These are phyloP conservation scores for Leptopilina drosophilae DNA, from an alignment of 2,888 invertebrate species.

Conservation along the genomic window DNA sequence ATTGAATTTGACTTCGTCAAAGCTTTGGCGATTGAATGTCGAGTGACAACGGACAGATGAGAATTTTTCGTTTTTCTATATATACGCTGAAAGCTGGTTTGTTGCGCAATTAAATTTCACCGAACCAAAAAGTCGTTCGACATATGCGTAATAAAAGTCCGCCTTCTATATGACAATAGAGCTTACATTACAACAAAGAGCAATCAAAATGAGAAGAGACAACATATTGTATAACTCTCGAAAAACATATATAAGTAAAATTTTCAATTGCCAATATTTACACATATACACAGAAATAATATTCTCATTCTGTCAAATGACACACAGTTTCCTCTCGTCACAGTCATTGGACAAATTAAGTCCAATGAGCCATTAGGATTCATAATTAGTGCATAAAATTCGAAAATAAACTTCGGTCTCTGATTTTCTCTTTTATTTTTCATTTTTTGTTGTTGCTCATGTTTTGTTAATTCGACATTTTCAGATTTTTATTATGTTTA, in stretches of 20 bases:
- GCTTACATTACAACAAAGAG: slow-evolving; percentile 12
- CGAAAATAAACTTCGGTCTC: too few species aligned
- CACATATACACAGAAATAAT: too few species aligned
- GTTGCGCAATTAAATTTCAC: slow-evolving; percentile 25
- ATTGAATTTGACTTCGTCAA: slow-evolving; percentile 39
- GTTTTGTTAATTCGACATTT: too few species aligned
- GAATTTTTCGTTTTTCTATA: slow-evolving; percentile 32
- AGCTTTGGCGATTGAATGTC: slow-evolving; percentile 39
- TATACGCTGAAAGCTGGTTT: slow-evolving; percentile 15
- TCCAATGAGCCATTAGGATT: too few species aligned
- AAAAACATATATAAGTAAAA: slow-evolving; percentile 14
- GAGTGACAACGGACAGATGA: slow-evolving; percentile 36
- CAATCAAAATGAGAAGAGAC: slow-evolving; percentile 2
- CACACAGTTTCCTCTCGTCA: too few species aligned
- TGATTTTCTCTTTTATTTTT: too few species aligned
- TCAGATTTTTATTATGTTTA: too few species aligned
- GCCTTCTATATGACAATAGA: neutral
- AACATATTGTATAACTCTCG: neutral
- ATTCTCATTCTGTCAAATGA: neutral
- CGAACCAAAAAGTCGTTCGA: slow-evolving; percentile 19
- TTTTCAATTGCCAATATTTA: neutral
- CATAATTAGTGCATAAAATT: too few species aligned
- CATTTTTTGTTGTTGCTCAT: too few species aligned
- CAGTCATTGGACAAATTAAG: too few species aligned
- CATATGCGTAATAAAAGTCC: slow-evolving; percentile 27